Base-by-base conservation (phyloP, 2,797 vertebrate genomes). In the Philypnodon macrostomus region DNA sequence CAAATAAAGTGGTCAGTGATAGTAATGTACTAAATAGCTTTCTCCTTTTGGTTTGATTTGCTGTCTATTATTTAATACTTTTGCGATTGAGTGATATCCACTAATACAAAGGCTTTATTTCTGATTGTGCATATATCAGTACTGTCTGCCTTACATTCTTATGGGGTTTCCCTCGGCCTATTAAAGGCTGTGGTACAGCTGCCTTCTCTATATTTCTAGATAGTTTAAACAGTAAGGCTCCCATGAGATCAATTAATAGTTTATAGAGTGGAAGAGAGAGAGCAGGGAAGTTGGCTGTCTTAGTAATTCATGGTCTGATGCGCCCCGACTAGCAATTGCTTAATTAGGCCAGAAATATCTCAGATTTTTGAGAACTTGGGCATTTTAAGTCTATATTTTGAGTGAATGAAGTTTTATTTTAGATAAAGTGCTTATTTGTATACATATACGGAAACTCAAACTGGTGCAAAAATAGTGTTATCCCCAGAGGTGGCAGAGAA, bases 191-290 rank as follows among this genome's bases (percentile, higher is more conserved):
- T 44, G 56, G 57, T 55, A 31, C 41, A 62, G 68, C 56, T 67
- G 68, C 56, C 67, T 67, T 75, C 53, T 80, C 71, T 63, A 68
- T 74, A 66, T 84, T 73, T 80, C 70, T 71, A 63, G 85, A 80
- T 67, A 66, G 78, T 81, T 85, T 79, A 77, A 85, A 78, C 74
- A 84, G 69, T 52, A 12, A 61, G 42, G 10, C 61, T 88, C 87
- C 80, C 81, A 0, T 15, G 86, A 87, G 88, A 85, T 88, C 85
- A 90, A 88, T 90, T 88, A 87, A 81, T 78, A 86, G 75, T 86
- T 88, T 75, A 75, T 76, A 83, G 70, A 72, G 64, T 78, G 76
- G 66, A 70, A 65, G 57, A 73, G 53, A 69, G 63, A 70, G 73
- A 63, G 71, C 61, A 48, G 77, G 67, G 56, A 77, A 85, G 78